Evolutionary conservation across 2,888 invertebrate genomes (phyloP), one percentile per base, ranked within the genome.

Genomic region (Hedya salicella): DNA sequence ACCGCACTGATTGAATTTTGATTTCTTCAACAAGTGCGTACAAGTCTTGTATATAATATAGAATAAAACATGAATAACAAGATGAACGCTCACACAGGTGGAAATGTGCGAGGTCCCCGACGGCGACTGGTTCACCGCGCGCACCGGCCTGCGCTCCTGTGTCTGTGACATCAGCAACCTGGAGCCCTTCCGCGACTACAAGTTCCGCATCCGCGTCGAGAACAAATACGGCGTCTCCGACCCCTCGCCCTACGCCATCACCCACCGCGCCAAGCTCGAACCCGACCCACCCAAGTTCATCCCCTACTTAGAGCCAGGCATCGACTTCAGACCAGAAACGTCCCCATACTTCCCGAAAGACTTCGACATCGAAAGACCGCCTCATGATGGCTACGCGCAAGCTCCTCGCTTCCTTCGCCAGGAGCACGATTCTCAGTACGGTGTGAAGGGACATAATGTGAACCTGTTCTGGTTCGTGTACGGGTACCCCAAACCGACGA

Each of bases 191-290:
- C 94, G 96, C 70, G 98, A 99, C 88, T 99, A 99, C 91, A 96
- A 96, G 85, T 98, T 99, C 93, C 94, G 99, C 68, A 95, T 99
- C 42, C 94, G 98, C 40, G 99, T 99, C 2, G 98, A 99, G 85
- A 99, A 99, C 91, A 97, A 97, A 84, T 98, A 96, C 84, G 99
- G 99, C 48, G 95, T 98, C 71, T 98, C 98, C 87, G 99, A 99
- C 82, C 99, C 99, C 0, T 98, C 98, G 64, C 98, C 98, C 0
- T 96, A 95, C 80, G 97, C 97, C 1, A 93, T 95, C 76, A 97
- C 98, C 0, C 95, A 96, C 80, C 94, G 97, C 70, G 94, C 95
- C 64, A 95, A 95, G 80, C 90, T 97, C 17, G 95, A 96, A 78
- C 96, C 96, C 0, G 96, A 96, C 56, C 95, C 95, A 61, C 96